phyloP scores from a whole-genome alignment of 2,797 vertebrate species.

The Eleutherodactylus coqui region DNA sequence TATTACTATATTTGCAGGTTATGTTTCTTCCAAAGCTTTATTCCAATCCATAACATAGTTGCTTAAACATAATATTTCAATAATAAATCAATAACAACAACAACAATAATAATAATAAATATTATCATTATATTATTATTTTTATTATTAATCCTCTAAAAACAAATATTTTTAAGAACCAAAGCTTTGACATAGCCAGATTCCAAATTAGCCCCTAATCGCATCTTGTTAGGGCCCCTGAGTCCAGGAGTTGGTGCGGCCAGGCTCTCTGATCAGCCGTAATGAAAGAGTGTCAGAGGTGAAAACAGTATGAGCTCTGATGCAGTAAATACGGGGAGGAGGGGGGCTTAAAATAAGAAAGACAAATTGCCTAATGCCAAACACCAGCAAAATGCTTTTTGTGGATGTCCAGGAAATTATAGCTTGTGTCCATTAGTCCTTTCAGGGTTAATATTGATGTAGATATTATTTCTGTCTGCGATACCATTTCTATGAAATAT shows the following conservation, averaged over 20 bases:
- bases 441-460: constrained; percentile 99
- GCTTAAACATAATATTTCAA: no score
- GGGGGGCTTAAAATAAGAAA: constrained; percentile 60
- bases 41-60: no score
- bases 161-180: background rate
- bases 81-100: no score
- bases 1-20: no score
- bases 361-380: constrained; percentile 73
- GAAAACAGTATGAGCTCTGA: constrained; percentile 52
- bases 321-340: constrained; percentile 43
- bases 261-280: constrained; percentile 22
- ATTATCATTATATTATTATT: background rate
- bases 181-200: background rate
- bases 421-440: constrained; percentile 93
- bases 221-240: constrained; percentile 15
- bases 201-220: background rate
- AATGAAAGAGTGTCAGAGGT: constrained; percentile 60
- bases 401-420: constrained; percentile 91
- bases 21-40: no score
- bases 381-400: constrained; percentile 83
- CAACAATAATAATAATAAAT: no score
- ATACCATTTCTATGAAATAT: constrained; percentile 99
- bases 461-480: constrained; percentile 99
- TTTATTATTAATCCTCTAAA: background rate
- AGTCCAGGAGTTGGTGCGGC: background rate